Evolutionary conservation across 2,113 vertebrate species (phyloP).

Genomic region (Dipodomys stephensi): DNA sequence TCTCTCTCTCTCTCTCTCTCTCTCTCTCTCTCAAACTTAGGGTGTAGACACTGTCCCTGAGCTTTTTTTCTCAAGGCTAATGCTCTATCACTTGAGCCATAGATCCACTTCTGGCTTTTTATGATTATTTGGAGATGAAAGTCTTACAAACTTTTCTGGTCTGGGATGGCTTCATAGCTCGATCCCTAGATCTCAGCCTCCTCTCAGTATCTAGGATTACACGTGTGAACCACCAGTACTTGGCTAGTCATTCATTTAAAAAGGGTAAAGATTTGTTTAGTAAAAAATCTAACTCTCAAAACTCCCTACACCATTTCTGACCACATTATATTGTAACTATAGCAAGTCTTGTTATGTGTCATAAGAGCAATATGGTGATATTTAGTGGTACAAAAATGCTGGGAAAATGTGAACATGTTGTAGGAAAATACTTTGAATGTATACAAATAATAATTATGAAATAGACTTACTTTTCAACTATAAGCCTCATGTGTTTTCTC

Average conservation of each 20-base stretch:
- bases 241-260: background rate
- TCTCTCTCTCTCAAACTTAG: no score
- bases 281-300: background rate
- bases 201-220: no score
- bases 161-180: no score
- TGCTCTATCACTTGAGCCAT: no score
- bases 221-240: no score
- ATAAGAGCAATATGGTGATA: background rate
- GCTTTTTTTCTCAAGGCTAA: no score
- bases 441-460: background rate
- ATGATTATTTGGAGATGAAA: no score
- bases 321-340: background rate
- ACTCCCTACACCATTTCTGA: background rate
- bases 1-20: no score
- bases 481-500: slow-evolving; percentile 12
- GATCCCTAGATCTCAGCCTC: no score
- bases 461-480: background rate
- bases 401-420: background rate
- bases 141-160: no score
- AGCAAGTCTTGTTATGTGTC: slow-evolving; percentile 8
- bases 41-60: no score
- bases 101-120: no score
- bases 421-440: slow-evolving; percentile 25
- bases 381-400: background rate
- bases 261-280: background rate